Evolutionary conservation across 2,797 vertebrate species (phyloP), one percentile per base, ranked within the genome.

Genomic region (Brachyrhaphis roseni): DNA sequence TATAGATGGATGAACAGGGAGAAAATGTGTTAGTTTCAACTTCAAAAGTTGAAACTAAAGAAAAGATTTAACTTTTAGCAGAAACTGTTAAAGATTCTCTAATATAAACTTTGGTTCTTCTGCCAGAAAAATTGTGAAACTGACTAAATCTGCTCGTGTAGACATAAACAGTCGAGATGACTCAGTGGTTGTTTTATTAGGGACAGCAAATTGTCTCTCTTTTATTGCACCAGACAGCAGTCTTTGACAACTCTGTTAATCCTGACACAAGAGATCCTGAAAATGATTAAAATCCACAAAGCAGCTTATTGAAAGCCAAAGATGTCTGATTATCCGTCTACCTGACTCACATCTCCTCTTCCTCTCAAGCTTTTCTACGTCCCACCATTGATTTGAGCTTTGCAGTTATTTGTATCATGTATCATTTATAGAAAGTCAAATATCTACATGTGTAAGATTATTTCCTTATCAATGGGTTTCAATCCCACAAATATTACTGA

Each of bases 241-340:
- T n/a, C 79, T 84, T 72, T 68, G 45, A 82, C 43, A 76, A 79
- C 78, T 73, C 75, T 74, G 23, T 86, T 76, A 82, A 85, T 90
- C 81, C 82, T 87, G 39, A 43, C 20, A 70, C 64, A 68, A 68
- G 23, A 68, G 77, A 84, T 79, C 78, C 62, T 34, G 70, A 83
- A 77, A 85, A 90, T 82, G 82, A 79, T 51, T 72, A 66, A 55
- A 46, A 68, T 75, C 75, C 57, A 85, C 75, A 82, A 84, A 87
- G 89, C 82, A 59, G 81, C 80, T 90, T 88, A 83, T 57, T 84
- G 80, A 77, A 82, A 80, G 82, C 82, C 68, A 66, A 82, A 87
- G 78, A 78, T 74, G 75, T 39, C 43, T 36, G 75, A 84, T 85
- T 81, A 84, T 87, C 79, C 62, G 23, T 80, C 82, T 43, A 39